Evolutionary conservation across 2,888 invertebrate species (phyloP).

Genomic region (Ophioninae sp.): DNA sequence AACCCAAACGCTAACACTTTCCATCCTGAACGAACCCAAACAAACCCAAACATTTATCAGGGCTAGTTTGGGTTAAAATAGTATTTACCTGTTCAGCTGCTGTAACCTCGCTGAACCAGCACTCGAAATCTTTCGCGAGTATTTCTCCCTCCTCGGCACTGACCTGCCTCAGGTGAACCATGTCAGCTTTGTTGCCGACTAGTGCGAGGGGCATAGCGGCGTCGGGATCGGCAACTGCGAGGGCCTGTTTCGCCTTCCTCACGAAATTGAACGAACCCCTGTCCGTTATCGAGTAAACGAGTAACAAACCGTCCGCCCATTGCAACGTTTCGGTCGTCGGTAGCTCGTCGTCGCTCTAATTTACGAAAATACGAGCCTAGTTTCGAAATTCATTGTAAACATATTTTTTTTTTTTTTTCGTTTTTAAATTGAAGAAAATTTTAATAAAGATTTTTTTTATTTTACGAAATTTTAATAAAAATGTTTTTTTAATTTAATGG

Average conservation of each 20-base stretch:
- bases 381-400: slow-evolving; percentile 1
- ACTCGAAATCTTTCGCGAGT: slow-evolving; percentile 93
- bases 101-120: slow-evolving; percentile 93
- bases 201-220: slow-evolving; percentile 90
- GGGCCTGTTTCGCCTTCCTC: slow-evolving; percentile 86
- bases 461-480: too few relatives aligned
- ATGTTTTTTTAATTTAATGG: too few relatives aligned
- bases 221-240: slow-evolving; percentile 83
- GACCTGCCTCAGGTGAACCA: slow-evolving; percentile 94
- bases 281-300: slow-evolving; percentile 96
- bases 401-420: not conserved
- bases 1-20: too few relatives aligned
- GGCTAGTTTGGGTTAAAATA: not conserved
- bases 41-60: too few relatives aligned
- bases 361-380: slow-evolving; percentile 33
- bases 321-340: slow-evolving; percentile 89
- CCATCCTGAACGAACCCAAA: too few relatives aligned
- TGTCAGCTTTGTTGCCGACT: slow-evolving; percentile 95
- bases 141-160: slow-evolving; percentile 94
- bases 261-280: slow-evolving; percentile 92
- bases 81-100: slow-evolving; percentile 89
- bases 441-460: not conserved
- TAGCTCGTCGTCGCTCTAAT: slow-evolving; percentile 87
- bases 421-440: too few relatives aligned
- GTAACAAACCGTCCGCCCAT: slow-evolving; percentile 94